These are phyloP conservation scores for Netelia virgata DNA, from an alignment of 2,888 invertebrate genomes.

Conservation along the genomic window DNA sequence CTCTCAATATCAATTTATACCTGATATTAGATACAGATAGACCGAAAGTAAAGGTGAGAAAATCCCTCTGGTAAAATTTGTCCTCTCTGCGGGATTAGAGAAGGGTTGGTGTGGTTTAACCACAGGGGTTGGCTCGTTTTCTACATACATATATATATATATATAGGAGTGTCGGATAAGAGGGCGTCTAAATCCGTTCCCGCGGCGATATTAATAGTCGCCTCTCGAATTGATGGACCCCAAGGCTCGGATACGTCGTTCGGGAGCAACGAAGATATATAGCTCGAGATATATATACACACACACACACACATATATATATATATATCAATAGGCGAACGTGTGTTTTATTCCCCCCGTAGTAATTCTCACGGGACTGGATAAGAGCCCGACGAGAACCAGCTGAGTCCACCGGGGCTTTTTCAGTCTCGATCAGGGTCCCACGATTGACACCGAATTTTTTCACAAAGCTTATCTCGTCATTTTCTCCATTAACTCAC, in stretches of 20 bases:
- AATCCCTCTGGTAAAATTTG: constrained; percentile 45
- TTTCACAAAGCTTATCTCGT: constrained; percentile 50
- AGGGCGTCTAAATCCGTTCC: constrained; percentile 78
- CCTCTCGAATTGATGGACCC: constrained; percentile 82
- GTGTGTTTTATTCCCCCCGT: constrained; percentile 57
- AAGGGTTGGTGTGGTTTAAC: constrained; percentile 78
- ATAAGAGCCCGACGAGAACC: constrained; percentile 78
- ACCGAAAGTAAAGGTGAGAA: constrained; percentile 12
- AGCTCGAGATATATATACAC: constrained; percentile 1
- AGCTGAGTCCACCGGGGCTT: constrained; percentile 78
- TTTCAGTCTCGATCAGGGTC: constrained; percentile 65
- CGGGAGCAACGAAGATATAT: constrained; percentile 31
- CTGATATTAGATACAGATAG: not conserved
- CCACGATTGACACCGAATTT: constrained; percentile 50
- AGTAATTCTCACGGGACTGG: constrained; percentile 71
- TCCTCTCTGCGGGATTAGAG: constrained; percentile 68
- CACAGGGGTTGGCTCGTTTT: constrained; percentile 66
- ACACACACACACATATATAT: not conserved
- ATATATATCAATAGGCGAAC: constrained; percentile 71
- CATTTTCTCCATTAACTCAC: constrained; percentile 50
- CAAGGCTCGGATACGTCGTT: constrained; percentile 58
- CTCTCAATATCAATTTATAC: not conserved
- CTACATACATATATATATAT: not conserved
- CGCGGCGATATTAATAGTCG: constrained; percentile 82
- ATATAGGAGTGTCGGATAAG: constrained; percentile 67